Percentiles rank a stretch among this genome's conserved stretches.
Evolutionary conservation across 2,888 invertebrate genomes (phyloP).

Genomic region (Agrochola lychnidis): DNA sequence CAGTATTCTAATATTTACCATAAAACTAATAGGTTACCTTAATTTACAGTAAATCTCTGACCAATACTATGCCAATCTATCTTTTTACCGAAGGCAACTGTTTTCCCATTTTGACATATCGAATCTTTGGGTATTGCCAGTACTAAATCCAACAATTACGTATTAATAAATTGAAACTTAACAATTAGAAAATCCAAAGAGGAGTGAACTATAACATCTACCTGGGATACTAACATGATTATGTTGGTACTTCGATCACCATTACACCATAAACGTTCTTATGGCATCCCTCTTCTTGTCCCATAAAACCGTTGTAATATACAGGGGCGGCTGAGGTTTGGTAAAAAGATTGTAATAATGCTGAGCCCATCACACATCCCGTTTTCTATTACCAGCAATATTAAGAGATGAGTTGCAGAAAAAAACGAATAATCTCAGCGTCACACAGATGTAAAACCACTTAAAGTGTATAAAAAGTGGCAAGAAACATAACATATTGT

Average conservation of each 20-base stretch:
- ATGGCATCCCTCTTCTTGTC: conserved; percentile 14
- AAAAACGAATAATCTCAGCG: conserved; percentile 6
- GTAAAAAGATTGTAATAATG: conserved; percentile 26
- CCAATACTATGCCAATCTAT: no score
- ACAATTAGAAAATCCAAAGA: not conserved
- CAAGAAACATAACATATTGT: not conserved
- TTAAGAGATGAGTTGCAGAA: conserved; percentile 46
- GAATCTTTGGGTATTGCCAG: no score
- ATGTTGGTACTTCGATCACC: not conserved
- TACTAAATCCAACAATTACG: no score
- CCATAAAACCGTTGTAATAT: conserved; percentile 17
- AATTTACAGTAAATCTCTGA: no score
- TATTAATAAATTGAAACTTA: no score
- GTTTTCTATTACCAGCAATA: conserved; percentile 22
- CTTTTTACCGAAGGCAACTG: no score
- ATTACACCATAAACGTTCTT: conserved; percentile 26
- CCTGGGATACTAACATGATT: conserved; percentile 27
- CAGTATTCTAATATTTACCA: no score
- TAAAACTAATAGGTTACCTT: no score
- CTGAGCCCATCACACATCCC: conserved; percentile 24
- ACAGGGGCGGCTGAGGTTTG: conserved; percentile 28
- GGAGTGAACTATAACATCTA: not conserved
- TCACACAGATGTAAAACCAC: not conserved
- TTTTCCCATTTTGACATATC: no score
- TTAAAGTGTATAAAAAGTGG: not conserved